A percentile compares a stretch with the other conserved stretches of the same genome.
phyloP scores from a whole-genome alignment of 1,140 invertebrate species.

The Tetramorium parvispinum region DNA sequence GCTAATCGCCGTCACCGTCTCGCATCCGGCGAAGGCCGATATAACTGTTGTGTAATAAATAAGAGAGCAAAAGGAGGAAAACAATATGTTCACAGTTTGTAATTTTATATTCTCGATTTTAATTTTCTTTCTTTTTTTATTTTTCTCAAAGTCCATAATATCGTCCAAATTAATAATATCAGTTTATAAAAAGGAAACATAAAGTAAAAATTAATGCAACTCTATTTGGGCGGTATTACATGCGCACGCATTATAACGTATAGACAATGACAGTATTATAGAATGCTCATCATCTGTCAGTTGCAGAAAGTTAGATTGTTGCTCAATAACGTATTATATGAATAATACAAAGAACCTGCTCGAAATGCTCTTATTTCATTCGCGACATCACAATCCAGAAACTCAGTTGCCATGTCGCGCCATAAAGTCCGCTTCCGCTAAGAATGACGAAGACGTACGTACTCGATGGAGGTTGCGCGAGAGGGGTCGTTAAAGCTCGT shows the following conservation, averaged over 20 bases:
- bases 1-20: constrained; percentile 49
- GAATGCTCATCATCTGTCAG: not conserved
- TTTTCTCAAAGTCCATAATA: not conserved
- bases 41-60: constrained; percentile 28
- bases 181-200: not conserved
- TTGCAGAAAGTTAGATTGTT: not conserved
- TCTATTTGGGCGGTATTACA: not conserved
- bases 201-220: not conserved
- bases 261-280: not conserved
- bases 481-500: constrained; percentile 72
- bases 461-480: constrained; percentile 55
- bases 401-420: constrained; percentile 27
- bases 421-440: constrained; percentile 51
- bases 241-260: not conserved
- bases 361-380: constrained; percentile 17
- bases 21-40: constrained; percentile 13
- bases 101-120: not conserved
- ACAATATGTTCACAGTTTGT: not conserved
- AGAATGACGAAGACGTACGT: constrained; percentile 57
- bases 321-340: not conserved
- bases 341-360: constrained; percentile 1
- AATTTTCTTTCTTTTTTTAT: not conserved
- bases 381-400: constrained; percentile 26
- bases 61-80: not conserved
- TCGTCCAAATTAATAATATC: no score